These are phyloP conservation scores for Drosophila repletoides DNA, from an alignment of 1,140 invertebrate genomes.

Conservation along the genomic window DNA sequence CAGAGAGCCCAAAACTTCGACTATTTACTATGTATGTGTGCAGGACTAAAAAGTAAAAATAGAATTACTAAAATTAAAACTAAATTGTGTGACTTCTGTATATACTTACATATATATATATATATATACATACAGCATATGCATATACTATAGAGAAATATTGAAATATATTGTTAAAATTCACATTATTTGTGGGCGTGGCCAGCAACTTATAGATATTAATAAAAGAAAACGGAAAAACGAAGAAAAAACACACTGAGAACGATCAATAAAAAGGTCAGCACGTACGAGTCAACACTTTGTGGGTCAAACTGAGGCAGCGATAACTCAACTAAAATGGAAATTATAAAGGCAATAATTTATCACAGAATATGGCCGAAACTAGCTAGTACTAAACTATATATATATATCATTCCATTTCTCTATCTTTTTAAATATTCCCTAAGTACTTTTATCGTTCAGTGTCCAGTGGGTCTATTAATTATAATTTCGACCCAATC, in stretches of 20 bases:
- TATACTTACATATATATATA: conserved; percentile 3
- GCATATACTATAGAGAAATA: conserved; percentile 3
- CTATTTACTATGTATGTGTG: too few relatives aligned
- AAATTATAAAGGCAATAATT: too few relatives aligned
- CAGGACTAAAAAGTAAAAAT: conserved; percentile 2
- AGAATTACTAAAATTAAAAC: conserved; percentile 2
- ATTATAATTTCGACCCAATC: background rate
- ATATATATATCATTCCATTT: too few relatives aligned
- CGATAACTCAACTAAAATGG: background rate
- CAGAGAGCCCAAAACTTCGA: too few relatives aligned
- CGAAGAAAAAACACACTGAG: too few relatives aligned
- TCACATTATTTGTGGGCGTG: conserved; percentile 5
- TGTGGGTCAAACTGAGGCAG: background rate
- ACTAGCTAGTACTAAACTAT: background rate
- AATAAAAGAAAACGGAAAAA: background rate
- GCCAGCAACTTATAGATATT: conserved; percentile 2
- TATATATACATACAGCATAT: background rate
- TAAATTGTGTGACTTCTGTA: conserved; percentile 22
- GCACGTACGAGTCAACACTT: background rate
- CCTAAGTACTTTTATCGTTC: background rate
- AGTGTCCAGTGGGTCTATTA: conserved; percentile 4
- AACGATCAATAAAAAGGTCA: background rate
- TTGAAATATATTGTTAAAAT: conserved; percentile 6
- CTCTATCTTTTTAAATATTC: too few relatives aligned
- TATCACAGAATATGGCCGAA: too few relatives aligned